Evolutionary conservation across 2,797 vertebrate species (phyloP), one percentile per base, ranked within the genome.

Genomic region (Otolemur crassicaudatus): DNA sequence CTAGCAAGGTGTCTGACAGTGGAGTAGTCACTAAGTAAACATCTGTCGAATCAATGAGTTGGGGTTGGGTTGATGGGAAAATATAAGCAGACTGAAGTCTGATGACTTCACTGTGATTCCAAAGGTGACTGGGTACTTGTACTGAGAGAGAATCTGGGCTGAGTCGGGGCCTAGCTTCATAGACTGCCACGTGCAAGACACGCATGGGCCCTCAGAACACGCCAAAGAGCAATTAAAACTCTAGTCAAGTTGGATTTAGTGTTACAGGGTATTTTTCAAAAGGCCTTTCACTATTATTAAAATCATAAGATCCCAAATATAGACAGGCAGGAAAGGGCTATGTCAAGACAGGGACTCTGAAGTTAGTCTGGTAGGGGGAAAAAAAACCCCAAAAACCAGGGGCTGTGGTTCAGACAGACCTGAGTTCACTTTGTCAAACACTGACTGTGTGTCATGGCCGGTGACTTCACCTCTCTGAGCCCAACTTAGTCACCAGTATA

Each of bases 401-500:
- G 34, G 63, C 34, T 81, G 17, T 79, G n/a, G 29, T 72, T 93
- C 91, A 60, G 67, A 56, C 23, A 73, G 83, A 79, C 60, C 46
- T 87, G 69, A 7, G n/a, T 92, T 93, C 91, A 1, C 20, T 81
- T 81, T 65, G 56, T 56, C 84, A 43, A 80, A 79, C 58, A 49
- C 69, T 34, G 27, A 77, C 63, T 89, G 58, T 90, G 67, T n/a
- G 85, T 94, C 72, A 67, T 49, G 60, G 86, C 25, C 22, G 37
- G 65, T 95, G 96, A 97, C 76, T 79, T 93, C 77, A 84, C 67
- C 53, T 91, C 89, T 94, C 76, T 11, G 80, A 94, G 89, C 23
- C 84, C 70, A 84, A 7, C 11, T 79, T 49, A 93, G 72, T 96
- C 94, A 96, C 61, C 85, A 79, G 75, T 61, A 82, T 96, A 96